phyloP scores from a whole-genome alignment of 2,888 invertebrate genomes.

The Dryobotodes eremita region DNA sequence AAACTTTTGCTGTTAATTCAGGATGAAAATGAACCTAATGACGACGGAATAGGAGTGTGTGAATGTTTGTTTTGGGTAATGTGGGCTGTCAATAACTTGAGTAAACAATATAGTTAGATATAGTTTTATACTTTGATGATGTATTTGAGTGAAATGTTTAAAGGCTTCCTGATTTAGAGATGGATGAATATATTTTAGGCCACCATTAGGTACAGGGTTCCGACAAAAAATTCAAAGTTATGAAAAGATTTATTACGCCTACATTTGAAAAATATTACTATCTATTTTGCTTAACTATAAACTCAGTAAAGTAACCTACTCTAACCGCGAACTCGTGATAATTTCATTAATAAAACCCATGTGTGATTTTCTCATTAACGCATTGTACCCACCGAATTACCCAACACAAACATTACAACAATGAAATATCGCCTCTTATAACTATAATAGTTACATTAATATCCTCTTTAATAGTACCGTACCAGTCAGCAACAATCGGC shows the following conservation, averaged over 20 bases:
- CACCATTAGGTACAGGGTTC: not conserved
- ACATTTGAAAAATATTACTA: not conserved
- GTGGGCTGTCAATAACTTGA: constrained; percentile 62
- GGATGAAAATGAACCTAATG: constrained; percentile 49
- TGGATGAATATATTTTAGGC: not conserved
- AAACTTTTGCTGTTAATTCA: constrained; percentile 53
- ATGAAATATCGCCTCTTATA: constrained; percentile 60
- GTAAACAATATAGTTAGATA: constrained; percentile 59
- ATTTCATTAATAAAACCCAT: constrained; percentile 52
- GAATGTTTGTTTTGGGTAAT: constrained; percentile 22
- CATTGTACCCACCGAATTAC: constrained; percentile 39
- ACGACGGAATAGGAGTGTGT: constrained; percentile 9
- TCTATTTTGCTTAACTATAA: not conserved
- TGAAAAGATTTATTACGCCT: not conserved
- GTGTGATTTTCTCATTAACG: constrained; percentile 51
- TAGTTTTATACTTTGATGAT: constrained; percentile 44
- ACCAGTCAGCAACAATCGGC: constrained; percentile 74
- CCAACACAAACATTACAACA: constrained; percentile 44
- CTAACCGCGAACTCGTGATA: constrained; percentile 14
- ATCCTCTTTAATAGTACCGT: constrained; percentile 63
- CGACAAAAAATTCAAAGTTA: not conserved
- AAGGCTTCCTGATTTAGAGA: not conserved
- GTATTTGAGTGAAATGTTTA: constrained; percentile 34
- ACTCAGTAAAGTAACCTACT: not conserved
- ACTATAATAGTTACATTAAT: constrained; percentile 70